phyloP scores from a whole-genome alignment of 23 tunicate species.

The Trididemnum clinides region DNA sequence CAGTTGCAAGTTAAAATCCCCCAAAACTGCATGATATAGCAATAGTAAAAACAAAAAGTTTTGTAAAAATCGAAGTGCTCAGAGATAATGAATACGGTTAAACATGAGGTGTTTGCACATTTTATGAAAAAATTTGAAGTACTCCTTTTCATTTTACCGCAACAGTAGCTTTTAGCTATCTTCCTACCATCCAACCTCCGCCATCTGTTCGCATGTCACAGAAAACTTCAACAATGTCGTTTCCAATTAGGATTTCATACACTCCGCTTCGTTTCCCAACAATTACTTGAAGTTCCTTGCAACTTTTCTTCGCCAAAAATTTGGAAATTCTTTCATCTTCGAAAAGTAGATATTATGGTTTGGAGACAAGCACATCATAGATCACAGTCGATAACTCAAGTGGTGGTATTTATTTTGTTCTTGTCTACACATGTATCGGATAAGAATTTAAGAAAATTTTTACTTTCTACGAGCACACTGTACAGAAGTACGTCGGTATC shows the following conservation, averaged over 20 bases:
- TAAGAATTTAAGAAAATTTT: too few relatives aligned
- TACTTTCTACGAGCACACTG: not conserved
- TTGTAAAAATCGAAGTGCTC: too few relatives aligned
- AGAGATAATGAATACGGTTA: too few relatives aligned
- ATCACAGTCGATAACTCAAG: not conserved
- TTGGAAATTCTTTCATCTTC: not conserved
- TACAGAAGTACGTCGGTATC: not conserved
- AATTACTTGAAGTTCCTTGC: not conserved
- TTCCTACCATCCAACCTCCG: slow-evolving; percentile 27
- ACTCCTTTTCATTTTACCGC: too few relatives aligned
- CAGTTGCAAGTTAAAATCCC: too few relatives aligned
- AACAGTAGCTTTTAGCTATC: too few relatives aligned
- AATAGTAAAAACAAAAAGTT: not conserved
- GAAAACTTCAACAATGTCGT: not conserved
- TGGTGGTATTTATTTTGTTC: too few relatives aligned
- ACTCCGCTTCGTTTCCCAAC: slow-evolving; percentile 22
- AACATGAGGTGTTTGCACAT: too few relatives aligned
- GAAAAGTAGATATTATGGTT: not conserved
- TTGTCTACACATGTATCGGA: too few relatives aligned
- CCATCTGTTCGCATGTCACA: slow-evolving; percentile 26
- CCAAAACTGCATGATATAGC: not conserved
- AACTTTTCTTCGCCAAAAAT: not conserved
- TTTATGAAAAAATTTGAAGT: too few relatives aligned
- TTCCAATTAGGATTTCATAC: not conserved
- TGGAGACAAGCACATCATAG: not conserved